Base-by-base conservation (phyloP, 2,888 invertebrate species). In the Pollenia amentaria region DNA sequence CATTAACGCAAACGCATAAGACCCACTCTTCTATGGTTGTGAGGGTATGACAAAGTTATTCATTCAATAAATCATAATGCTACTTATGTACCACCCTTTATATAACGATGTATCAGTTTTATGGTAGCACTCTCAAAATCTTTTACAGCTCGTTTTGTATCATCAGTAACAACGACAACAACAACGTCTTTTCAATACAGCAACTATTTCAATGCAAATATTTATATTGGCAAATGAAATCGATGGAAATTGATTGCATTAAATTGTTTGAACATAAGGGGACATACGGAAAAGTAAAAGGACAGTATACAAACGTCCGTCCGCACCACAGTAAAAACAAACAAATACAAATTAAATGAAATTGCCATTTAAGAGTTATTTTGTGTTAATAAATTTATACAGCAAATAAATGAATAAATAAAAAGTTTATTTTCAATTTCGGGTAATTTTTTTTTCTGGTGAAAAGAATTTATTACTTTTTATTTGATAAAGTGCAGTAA, bases 191-290 rank as follows among this genome's bases (percentile, higher is more conserved):
- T 6, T 29, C 29, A 29, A 29, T 29, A 29, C 29, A 73, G 1
- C 21, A 62, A 75, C 21, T 55, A 64, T 51, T 46, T 85, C 60
- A 77, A 85, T 67, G 72, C 46, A 81, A 85, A 85, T 85, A 85
- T 81, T 85, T 85, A 72, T 62, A 53, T 51, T 77, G 80, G 77
- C 72, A 72, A 85, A 65, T 77, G 67, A 81, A 85, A 80, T 75
- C 80, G 64, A 80, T 79, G 62, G 18, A 84, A 85, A 76, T 85
- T 81, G 81, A 81, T 81, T 81, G 85, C 65, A 76, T 77, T 51
- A 64, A 77, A 85, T 60, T 60, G 72, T 18, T 16, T 44, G 0
- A n/a, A 72, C 14, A 57, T 10, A 48, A 46, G 69, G 16, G 0
- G 51, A 73, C 46, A 29, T 14, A 80, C 38, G 67, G 40, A 69